These are phyloP conservation scores for Druon quercuslanigerum DNA, from an alignment of 1,140 invertebrate genomes.

Conservation along the genomic window DNA sequence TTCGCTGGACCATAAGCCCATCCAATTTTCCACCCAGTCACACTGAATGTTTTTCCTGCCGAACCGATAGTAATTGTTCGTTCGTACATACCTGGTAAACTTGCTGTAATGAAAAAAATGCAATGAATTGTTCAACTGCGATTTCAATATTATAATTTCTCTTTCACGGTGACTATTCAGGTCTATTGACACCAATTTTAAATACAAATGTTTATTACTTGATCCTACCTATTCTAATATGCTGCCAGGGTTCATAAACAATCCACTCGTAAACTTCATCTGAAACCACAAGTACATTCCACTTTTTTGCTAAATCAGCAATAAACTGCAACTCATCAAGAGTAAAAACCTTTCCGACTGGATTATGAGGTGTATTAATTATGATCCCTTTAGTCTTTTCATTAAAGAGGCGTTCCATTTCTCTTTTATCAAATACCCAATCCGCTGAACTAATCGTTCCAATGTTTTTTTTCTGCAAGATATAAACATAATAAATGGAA, in stretches of 20 bases:
- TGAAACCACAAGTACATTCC: slow-evolving; percentile 92
- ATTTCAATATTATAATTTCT: neutral
- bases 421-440: slow-evolving; percentile 91
- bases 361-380: slow-evolving; percentile 97
- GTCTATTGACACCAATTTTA: too few species aligned
- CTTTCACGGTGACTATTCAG: too few species aligned
- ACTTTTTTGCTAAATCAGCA: slow-evolving; percentile 92
- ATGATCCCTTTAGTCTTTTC: slow-evolving; percentile 96
- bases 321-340: slow-evolving; percentile 85
- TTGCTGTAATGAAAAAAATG: slow-evolving; percentile 78
- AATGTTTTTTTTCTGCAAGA: slow-evolving; percentile 68
- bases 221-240: slow-evolving; percentile 89
- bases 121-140: slow-evolving; percentile 16
- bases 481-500: neutral
- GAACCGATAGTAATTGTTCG: slow-evolving; percentile 98
- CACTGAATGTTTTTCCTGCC: slow-evolving; percentile 98
- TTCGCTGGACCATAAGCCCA: slow-evolving; percentile 94
- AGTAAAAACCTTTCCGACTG: slow-evolving; percentile 93
- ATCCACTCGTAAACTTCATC: slow-evolving; percentile 99
- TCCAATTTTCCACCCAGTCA: slow-evolving; percentile 98
- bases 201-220: slow-evolving; percentile 16
- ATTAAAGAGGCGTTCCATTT: slow-evolving; percentile 90
- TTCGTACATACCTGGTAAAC: slow-evolving; percentile 97
- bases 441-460: slow-evolving; percentile 83
- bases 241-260: slow-evolving; percentile 89